Evolutionary conservation across 2,113 vertebrate genomes (phyloP).

Genomic region (Riparia riparia): DNA sequence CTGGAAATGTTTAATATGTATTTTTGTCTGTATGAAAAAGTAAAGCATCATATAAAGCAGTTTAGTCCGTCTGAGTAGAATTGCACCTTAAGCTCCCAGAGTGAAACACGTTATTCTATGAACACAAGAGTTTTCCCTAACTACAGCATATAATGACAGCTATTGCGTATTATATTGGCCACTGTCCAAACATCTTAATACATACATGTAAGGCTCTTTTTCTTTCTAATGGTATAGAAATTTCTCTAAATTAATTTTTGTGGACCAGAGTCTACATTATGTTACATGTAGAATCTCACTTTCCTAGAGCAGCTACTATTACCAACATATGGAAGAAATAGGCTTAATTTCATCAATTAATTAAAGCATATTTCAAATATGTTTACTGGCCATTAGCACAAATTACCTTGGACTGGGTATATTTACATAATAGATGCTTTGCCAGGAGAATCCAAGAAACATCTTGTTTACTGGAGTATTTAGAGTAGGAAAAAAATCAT

Average conservation of each 20-base stretch:
- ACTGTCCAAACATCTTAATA: neutral
- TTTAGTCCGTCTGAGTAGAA: neutral
- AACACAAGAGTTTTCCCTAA: neutral
- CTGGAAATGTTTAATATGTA: neutral
- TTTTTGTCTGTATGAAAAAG: neutral
- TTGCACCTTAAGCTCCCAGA: neutral
- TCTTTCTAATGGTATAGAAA: conserved; percentile 29
- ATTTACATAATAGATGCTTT: conserved; percentile 65
- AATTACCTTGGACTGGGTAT: conserved; percentile 45
- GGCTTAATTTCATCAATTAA: conserved; percentile 57
- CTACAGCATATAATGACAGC: neutral
- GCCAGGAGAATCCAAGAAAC: conserved; percentile 41
- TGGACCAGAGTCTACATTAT: conserved; percentile 22
- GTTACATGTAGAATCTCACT: conserved; percentile 1
- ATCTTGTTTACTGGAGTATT: conserved; percentile 56
- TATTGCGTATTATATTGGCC: neutral
- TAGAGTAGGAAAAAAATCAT: conserved; percentile 5
- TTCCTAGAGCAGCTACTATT: conserved; percentile 60
- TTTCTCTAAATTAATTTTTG: conserved; percentile 62
- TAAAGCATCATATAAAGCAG: neutral
- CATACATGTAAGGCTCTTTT: neutral
- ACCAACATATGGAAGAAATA: conserved; percentile 61
- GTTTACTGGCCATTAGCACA: conserved; percentile 40
- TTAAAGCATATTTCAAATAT: conserved; percentile 65
- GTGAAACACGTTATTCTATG: neutral